These are phyloP conservation scores for Drosophila flavopinicola DNA, from an alignment of 2,888 invertebrate genomes.

Conservation along the genomic window DNA sequence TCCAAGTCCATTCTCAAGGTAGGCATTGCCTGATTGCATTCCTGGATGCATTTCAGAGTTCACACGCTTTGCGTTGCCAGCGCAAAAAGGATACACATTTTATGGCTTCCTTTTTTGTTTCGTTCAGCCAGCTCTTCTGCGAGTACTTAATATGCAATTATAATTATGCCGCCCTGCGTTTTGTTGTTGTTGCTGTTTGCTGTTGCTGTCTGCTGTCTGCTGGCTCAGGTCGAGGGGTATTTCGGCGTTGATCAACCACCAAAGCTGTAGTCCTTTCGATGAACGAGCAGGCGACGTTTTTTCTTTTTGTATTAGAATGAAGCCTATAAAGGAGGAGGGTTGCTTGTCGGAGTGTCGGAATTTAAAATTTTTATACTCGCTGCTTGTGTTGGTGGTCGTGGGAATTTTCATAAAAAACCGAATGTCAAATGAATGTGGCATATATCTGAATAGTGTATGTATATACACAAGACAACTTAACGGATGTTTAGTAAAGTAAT, in stretches of 20 bases:
- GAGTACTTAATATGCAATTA: conserved; percentile 76
- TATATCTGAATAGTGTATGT: conserved; percentile 1
- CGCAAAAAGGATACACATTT: conserved; percentile 66
- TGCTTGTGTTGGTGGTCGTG: conserved; percentile 62
- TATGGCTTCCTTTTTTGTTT: conserved; percentile 65
- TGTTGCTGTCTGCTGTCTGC: conserved; percentile 20
- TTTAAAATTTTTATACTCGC: conserved; percentile 59
- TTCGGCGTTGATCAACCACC: conserved; percentile 62
- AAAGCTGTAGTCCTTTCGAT: conserved; percentile 30
- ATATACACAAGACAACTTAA: conserved; percentile 17
- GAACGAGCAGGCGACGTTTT: conserved; percentile 10
- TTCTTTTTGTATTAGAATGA: conserved; percentile 1
- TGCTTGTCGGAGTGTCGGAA: conserved; percentile 61
- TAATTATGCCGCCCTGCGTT: conserved; percentile 75
- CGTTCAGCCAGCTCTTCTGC: conserved; percentile 18
- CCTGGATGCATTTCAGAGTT: conserved; percentile 54
- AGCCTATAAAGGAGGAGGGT: conserved; percentile 40
- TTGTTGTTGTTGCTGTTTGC: conserved; percentile 25
- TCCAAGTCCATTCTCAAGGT: no score
- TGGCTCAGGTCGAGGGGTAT: conserved; percentile 25
- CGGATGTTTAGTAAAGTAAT: conserved; percentile 43
- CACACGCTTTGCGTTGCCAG: conserved; percentile 59
- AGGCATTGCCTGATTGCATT: conserved; percentile 19
- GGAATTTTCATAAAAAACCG: conserved; percentile 60
- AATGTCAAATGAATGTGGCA: conserved; percentile 26